Evolutionary conservation across 2,797 vertebrate species (phyloP).

Genomic region (Poeciliopsis infans): DNA sequence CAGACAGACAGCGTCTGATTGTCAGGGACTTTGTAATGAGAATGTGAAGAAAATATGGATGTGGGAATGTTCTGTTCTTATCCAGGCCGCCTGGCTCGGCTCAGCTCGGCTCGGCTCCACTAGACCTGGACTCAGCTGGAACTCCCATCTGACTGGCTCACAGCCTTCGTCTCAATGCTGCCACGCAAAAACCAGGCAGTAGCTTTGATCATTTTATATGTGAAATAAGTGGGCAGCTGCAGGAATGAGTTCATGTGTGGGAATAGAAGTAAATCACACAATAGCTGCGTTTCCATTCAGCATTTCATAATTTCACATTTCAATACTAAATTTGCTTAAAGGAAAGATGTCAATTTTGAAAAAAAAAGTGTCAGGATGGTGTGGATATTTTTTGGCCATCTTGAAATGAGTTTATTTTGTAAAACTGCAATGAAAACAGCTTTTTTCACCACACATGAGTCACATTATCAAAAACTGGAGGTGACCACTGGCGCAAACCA

Average conservation of each 20-base stretch:
- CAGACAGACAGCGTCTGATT: slow-evolving; percentile 62
- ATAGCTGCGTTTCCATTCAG: too few species aligned
- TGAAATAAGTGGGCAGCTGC: slow-evolving; percentile 20
- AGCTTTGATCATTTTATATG: background rate
- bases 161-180: slow-evolving; percentile 27
- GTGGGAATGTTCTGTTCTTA: slow-evolving; percentile 54
- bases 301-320: too few species aligned
- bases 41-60: slow-evolving; percentile 48
- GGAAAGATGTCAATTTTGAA: too few species aligned
- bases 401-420: too few species aligned
- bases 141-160: slow-evolving; percentile 52
- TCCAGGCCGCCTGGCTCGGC: slow-evolving; percentile 32
- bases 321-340: too few species aligned
- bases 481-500: too few species aligned
- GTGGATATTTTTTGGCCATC: too few species aligned
- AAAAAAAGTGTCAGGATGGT: too few species aligned
- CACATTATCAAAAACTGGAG: too few species aligned
- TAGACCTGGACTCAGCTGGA: slow-evolving; percentile 37
- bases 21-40: slow-evolving; percentile 59
- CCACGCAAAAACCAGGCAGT: slow-evolving; percentile 14
- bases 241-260: background rate
- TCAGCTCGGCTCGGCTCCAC: slow-evolving; percentile 44
- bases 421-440: too few species aligned
- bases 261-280: background rate
- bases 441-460: too few species aligned